Evolutionary conservation across 2,113 vertebrate species (phyloP), one percentile per base, ranked within the genome.

Genomic region (Sapayoa aenigma): DNA sequence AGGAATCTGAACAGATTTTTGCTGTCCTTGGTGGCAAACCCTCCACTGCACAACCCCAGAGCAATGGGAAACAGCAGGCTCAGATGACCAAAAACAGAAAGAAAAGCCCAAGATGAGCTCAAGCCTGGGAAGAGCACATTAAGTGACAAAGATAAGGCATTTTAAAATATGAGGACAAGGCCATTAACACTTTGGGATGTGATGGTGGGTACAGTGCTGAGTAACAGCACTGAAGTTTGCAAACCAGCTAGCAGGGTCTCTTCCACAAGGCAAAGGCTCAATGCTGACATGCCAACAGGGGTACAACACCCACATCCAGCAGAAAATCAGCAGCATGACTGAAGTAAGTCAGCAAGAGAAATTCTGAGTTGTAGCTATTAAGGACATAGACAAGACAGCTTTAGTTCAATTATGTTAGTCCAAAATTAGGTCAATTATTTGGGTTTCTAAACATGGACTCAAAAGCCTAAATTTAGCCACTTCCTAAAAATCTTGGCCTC

Each of bases 351-450:
- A 83, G 18, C 12, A 31, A 58, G 58, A 69, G 35, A 78, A 50
- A 81, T 27, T 46, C 0, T 23, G 39, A 83, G 44, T 37, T 63
- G 53, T 4, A 56, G 72, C 76, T 92, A 47, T 65, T 75, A 47
- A 89, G 76, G 88, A 75, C 60, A 83, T 0, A 56, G 76, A 68
- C 49, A 67, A 74, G 23, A 77, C 47, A 91, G 39, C 35, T 72
- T 58, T 11, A 59, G 56, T 90, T 91, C 41, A 68, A 39, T 2
- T 65, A 60, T 42, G 73, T 87, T 65, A 58, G 56, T 68, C 93
- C 60, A 67, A 81, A 97, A 97, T 42, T 25, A 93, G 92, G 92
- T 66, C 92, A 92, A 18, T 78, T 84, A 89, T 49, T 95, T 76
- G 56, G 68, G 72, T 72, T 92, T 86, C 92, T 67, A 86, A 81